Conservation (phyloP, 2,113 vertebrate genomes). For the Cettia cetti region DNA sequence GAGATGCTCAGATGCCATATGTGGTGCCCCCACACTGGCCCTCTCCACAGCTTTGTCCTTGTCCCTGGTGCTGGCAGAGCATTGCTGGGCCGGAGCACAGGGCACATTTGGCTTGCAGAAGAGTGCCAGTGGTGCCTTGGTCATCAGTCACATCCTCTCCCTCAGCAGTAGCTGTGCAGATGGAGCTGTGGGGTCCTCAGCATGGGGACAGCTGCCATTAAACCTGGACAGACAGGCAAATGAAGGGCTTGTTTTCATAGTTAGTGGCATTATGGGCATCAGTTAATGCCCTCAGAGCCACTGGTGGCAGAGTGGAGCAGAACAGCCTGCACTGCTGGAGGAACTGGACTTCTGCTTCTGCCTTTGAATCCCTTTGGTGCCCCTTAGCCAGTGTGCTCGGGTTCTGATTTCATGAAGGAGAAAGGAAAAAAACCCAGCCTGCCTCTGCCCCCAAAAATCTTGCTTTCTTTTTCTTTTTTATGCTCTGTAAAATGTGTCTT, state of each 20-base stretch:
- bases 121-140: fast-evolving
- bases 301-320: background rate
- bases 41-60: background rate
- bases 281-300: background rate
- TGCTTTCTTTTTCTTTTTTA: background rate
- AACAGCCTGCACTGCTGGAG: background rate
- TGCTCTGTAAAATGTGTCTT: background rate
- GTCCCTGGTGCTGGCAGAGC: background rate
- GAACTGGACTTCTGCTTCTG: background rate
- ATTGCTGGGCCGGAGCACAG: fast-evolving
- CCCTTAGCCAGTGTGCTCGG: fast-evolving
- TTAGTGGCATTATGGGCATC: background rate
- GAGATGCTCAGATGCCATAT: background rate
- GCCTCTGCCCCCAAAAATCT: background rate
- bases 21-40: background rate
- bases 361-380: background rate
- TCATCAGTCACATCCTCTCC: background rate
- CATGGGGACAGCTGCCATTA: background rate
- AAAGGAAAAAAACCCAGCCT: background rate
- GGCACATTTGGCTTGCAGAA: fast-evolving
- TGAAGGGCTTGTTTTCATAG: background rate
- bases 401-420: background rate
- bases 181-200: background rate
- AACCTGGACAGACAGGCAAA: background rate
- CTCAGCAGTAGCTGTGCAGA: background rate